Evolutionary conservation across 1,140 invertebrate genomes (phyloP).

Genomic region (Temnothorax nylanderi): DNA sequence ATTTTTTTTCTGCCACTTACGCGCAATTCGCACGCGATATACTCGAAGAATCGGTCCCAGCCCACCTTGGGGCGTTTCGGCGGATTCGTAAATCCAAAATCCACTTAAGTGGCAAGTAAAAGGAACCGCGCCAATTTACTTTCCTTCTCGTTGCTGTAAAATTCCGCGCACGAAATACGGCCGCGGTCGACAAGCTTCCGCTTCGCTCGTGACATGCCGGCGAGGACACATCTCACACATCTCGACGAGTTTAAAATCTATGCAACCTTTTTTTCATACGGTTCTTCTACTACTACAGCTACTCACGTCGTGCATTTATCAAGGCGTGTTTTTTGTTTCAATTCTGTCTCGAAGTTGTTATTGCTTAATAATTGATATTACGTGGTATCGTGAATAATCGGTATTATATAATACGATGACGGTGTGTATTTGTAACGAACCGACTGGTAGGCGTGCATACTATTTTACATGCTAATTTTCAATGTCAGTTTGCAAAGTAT

Average conservation of each 20-base stretch:
- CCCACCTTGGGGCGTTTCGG: background rate
- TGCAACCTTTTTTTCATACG: background rate
- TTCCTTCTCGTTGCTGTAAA: conserved; percentile 50
- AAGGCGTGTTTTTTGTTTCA: background rate
- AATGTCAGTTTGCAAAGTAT: conserved; percentile 36
- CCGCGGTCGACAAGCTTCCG: conserved; percentile 24
- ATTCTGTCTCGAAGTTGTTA: background rate
- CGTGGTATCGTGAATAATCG: conserved; percentile 18
- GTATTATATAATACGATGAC: conserved; percentile 28
- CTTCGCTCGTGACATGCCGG: background rate
- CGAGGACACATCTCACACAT: background rate
- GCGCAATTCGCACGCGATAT: conserved; percentile 42
- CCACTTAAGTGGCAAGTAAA: conserved; percentile 9
- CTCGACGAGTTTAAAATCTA: background rate
- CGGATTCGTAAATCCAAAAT: conserved; percentile 22
- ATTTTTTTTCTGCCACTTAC: conserved; percentile 62
- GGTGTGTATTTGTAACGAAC: conserved; percentile 14
- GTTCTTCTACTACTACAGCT: background rate
- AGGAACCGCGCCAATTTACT: conserved; percentile 53
- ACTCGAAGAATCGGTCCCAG: conserved; percentile 32
- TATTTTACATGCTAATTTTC: conserved; percentile 55
- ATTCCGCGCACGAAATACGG: conserved; percentile 2
- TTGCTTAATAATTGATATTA: conserved; percentile 8
- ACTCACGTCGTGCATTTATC: background rate
- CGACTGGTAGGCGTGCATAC: background rate